Base-by-base conservation (phyloP, 1,140 invertebrate species). In the Polypedilum vanderplanki region DNA sequence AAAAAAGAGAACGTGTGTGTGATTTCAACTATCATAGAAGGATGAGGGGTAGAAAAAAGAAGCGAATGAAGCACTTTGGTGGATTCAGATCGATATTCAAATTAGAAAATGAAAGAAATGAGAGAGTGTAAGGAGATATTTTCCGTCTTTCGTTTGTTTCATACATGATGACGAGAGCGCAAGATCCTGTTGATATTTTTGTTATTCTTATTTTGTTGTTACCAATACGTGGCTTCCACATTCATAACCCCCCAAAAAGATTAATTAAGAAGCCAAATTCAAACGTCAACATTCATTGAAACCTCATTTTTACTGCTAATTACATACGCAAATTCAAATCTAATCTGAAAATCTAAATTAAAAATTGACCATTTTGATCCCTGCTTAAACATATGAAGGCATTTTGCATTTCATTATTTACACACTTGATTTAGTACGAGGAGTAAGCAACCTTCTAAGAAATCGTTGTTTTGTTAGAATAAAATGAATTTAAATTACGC, bases 1-100 rank as follows among this genome's bases (percentile, higher is more conserved):
- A n/a, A n/a, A n/a, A 33, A 3, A 5, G 24, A 33, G 24, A 33
- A 33, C 24, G 24, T 57, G 10, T 12, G n/a, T 57, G 46, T 57
- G n/a, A 33, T 33, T 33, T 33, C 24, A 33, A 33, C 24, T 33
- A n/a, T n/a, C 41, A 46, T 46, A 46, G 41, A 46, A n/a, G 46
- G 24, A 33, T 57, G 46, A 57, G 46, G 46, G 46, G 46, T 57
- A n/a, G 15, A 57, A 57, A 57, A n/a, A n/a, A 57, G n/a, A 57
- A 57, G 12, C 12, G 15, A n/a, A 12, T 15, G 12, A 57, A 57
- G 46, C 46, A 57, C 46, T 57, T 57, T 57, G 10, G 46, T 57
- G 65, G 65, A 70, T 70, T 70, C 65, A 70, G 65, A 70, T 70
- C 65, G 65, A 70, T 70, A 70, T 70, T 70, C 46, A 57, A 57